Percentiles rank a stretch among this genome's conserved stretches.
phyloP scores from a whole-genome alignment of 2,888 invertebrate genomes.

The Coleophora deauratella region DNA sequence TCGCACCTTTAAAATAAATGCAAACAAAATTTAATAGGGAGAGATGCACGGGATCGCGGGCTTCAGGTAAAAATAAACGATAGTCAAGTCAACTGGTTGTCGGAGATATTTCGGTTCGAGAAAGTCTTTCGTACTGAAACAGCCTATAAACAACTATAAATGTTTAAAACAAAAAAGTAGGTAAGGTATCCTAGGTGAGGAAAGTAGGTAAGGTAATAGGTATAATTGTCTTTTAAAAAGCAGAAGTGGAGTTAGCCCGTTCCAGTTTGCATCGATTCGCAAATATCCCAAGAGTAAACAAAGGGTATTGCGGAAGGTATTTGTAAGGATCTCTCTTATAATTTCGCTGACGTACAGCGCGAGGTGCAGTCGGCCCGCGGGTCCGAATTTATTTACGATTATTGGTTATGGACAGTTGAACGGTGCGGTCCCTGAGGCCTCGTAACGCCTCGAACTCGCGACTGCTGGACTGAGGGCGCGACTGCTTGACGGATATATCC shows the following conservation, averaged over 20 bases:
- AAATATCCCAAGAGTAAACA: constrained; percentile 14
- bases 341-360: constrained; percentile 22
- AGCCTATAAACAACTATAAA: too few species aligned
- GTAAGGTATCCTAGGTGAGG: too few species aligned
- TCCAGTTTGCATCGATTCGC: background rate
- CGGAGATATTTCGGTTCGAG: constrained; percentile 53
- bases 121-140: constrained; percentile 23
- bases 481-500: constrained; percentile 65
- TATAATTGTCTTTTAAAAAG: too few species aligned
- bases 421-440: constrained; percentile 61
- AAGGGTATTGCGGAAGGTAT: constrained; percentile 15
- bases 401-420: constrained; percentile 72
- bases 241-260: too few species aligned
- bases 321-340: constrained; percentile 23
- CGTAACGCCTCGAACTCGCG: constrained; percentile 64
- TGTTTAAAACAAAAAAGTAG: too few species aligned
- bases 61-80: constrained; percentile 72
- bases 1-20: constrained; percentile 75
- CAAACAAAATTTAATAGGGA: constrained; percentile 75
- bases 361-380: constrained; percentile 26
- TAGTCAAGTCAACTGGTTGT: constrained; percentile 55
- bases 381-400: constrained; percentile 67
- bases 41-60: constrained; percentile 70
- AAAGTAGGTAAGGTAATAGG: too few species aligned
- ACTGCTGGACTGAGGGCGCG: constrained; percentile 42